phyloP scores from a whole-genome alignment of 1,140 invertebrate species.

The Tetramorium alpestre region DNA sequence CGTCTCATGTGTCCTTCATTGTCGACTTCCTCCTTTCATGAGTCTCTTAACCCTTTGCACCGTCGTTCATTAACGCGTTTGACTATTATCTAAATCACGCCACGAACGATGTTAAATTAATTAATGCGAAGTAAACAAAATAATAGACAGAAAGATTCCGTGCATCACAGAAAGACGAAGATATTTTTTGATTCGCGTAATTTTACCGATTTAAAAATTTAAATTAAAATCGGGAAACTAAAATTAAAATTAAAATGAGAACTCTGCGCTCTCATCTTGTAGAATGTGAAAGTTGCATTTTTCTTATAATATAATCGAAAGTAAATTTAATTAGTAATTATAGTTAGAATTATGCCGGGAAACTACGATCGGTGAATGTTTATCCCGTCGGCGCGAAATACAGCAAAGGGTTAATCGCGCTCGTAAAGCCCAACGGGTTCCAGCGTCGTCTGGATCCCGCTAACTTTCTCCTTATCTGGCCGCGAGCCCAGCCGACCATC shows the following conservation, averaged over 20 bases:
- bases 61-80: background rate
- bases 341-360: background rate
- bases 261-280: background rate
- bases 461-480: constrained; percentile 28
- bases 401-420: constrained; percentile 26
- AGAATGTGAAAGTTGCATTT: background rate
- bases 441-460: constrained; percentile 12
- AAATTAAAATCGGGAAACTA: background rate
- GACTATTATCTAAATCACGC: background rate
- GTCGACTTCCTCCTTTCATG: constrained; percentile 11
- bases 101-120: background rate
- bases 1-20: constrained; percentile 5
- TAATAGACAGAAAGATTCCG: background rate
- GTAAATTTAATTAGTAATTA: background rate
- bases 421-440: background rate
- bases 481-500: constrained; percentile 16
- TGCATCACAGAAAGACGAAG: background rate
- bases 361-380: background rate
- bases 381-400: background rate
- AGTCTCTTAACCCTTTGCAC: constrained; percentile 16
- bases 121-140: background rate
- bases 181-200: background rate
- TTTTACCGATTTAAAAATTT: background rate
- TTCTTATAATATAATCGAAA: background rate
- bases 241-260: background rate